Evolutionary conservation across 2,888 invertebrate species (phyloP), one percentile per base, ranked within the genome.

Genomic region (Dermolepida albohirtum): DNA sequence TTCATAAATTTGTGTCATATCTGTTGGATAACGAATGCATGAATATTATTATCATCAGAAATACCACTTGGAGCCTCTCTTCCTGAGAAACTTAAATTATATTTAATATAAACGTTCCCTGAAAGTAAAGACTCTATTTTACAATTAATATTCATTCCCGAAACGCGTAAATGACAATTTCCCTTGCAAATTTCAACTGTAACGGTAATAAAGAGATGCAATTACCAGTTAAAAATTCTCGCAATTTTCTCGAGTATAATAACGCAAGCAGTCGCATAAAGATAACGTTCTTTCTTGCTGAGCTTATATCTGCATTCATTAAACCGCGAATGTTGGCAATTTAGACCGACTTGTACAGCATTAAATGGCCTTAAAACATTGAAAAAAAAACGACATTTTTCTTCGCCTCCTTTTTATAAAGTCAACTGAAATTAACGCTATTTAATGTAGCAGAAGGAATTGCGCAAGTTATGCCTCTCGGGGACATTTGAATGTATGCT

Each of bases 281-380:
- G 59, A 62, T 62, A 62, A 62, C 44, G 47, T 34, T 47, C 47
- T 47, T 62, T 47, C 47, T 17, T 17, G 59, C 47, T 1, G 34
- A 44, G 59, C 47, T 62, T 62, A 49, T 62, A 62, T 62, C 59
- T 49, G 59, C 59, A 34, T 62, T 62, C 59, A 62, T 62, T 62
- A 62, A 62, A 34, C 55, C 43, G n/a, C 49, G 27, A 62, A 62
- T 47, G 59, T 47, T 14, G 59, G 47, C 59, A 62, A 62, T 62
- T 62, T 62, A 29, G 16, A 34, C 11, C 59, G 47, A 62, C 34
- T 62, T 49, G 44, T 62, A 62, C 47, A 47, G 29, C 59, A 62
- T 43, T 49, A 62, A 62, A 47, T 47, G 59, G 47, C 43, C 59
- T 16, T 47, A 43, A 62, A 62, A 47, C 59, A 39, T 47, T 54